Percentiles rank a stretch among this genome's conserved stretches.
Conservation (phyloP, 2,888 invertebrate genomes). For the Timandra comae region DNA sequence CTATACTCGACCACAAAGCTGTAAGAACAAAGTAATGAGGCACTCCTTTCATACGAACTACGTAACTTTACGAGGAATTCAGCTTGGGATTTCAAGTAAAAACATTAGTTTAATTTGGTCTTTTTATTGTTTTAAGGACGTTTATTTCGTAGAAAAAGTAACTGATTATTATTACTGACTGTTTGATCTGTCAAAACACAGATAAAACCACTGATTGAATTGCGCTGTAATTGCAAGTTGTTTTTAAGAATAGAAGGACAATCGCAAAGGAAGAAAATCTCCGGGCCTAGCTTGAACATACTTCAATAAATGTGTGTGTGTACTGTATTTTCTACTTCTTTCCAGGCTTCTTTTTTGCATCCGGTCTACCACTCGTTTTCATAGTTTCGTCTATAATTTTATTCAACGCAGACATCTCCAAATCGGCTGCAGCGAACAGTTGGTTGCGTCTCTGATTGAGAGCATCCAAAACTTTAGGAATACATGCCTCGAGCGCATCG, state of each 20-base stretch:
- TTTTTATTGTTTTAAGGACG: background rate
- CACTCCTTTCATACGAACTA: background rate
- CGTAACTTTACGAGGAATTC: too few species aligned
- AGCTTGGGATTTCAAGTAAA: too few species aligned
- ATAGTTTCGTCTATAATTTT: slow-evolving; percentile 31
- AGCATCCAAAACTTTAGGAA: slow-evolving; percentile 29
- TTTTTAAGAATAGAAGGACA: too few species aligned
- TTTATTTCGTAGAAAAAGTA: slow-evolving; percentile 8
- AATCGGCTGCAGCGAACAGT: slow-evolving; percentile 40
- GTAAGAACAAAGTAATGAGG: slow-evolving; percentile 1
- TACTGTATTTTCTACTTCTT: slow-evolving; percentile 23
- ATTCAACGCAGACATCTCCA: slow-evolving; percentile 33
- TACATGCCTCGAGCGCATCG: slow-evolving; percentile 47
- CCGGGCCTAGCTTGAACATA: too few species aligned
- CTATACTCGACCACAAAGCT: slow-evolving; percentile 2
- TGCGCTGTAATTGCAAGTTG: too few species aligned
- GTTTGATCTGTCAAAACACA: too few species aligned
- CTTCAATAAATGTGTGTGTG: too few species aligned
- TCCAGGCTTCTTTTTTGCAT: slow-evolving; percentile 32
- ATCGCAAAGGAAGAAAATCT: too few species aligned
- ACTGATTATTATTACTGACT: too few species aligned
- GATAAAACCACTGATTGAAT: too few species aligned
- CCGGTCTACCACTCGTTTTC: slow-evolving; percentile 26
- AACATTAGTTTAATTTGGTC: too few species aligned
- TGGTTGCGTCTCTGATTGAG: slow-evolving; percentile 38